Percentiles rank a stretch among this genome's conserved stretches.
These are phyloP conservation scores for Silvanus unidentatus DNA, from an alignment of 2,888 invertebrate genomes.

Conservation along the genomic window DNA sequence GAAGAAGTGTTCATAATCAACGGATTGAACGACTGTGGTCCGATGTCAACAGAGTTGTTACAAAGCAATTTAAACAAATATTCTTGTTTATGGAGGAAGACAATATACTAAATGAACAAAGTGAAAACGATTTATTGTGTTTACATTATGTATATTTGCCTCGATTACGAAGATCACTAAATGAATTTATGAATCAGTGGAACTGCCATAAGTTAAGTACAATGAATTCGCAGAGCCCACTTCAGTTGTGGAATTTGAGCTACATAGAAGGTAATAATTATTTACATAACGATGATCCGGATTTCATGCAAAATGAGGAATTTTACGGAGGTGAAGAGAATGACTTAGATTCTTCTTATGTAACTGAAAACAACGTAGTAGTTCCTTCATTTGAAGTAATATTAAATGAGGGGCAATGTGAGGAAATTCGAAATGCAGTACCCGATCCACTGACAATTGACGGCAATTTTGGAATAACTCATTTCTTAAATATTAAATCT, in stretches of 20 bases:
- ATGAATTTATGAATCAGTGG: conserved; percentile 3
- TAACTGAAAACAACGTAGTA: conserved; percentile 11
- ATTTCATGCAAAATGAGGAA: conserved; percentile 8
- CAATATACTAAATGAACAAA: conserved; percentile 9
- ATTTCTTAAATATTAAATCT: conserved; percentile 5
- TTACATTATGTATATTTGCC: conserved; percentile 13
- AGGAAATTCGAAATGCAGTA: conserved; percentile 1
- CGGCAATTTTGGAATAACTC: conserved; percentile 6
- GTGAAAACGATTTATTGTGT: conserved; percentile 13
- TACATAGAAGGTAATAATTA: conserved; percentile 6
- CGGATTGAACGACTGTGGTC: conserved; percentile 15
- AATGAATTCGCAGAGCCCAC: conserved; percentile 3
- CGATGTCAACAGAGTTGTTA: conserved; percentile 14
- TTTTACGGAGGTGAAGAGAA: conserved; percentile 10
- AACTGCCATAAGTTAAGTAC: no score
- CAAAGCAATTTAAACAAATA: conserved; percentile 12
- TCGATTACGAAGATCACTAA: conserved; percentile 8
- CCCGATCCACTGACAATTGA: conserved; percentile 10
- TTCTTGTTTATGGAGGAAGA: conserved; percentile 13
- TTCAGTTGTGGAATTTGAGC: conserved; percentile 13
- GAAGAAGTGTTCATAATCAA: conserved; percentile 16
- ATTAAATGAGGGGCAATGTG: conserved; percentile 1
- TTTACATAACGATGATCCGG: conserved; percentile 5
- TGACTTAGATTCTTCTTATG: conserved; percentile 6
- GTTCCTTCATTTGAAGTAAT: conserved; percentile 7